These are phyloP conservation scores for Cataglyphis hispanica DNA, from an alignment of 1,140 invertebrate genomes.

Conservation along the genomic window DNA sequence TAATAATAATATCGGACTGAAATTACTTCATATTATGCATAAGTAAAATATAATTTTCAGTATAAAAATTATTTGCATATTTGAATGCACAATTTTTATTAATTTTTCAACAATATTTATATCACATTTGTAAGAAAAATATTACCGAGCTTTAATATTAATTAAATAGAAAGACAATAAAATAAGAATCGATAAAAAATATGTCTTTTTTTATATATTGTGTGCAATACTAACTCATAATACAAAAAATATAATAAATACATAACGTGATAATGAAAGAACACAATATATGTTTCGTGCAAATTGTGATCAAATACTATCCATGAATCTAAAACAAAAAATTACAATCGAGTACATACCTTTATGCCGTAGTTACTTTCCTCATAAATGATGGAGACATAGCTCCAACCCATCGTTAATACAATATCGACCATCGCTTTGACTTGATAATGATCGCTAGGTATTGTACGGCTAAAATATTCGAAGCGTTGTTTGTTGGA, in stretches of 20 bases:
- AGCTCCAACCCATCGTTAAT: conserved; percentile 95
- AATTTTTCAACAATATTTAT: neutral
- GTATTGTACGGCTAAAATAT: conserved; percentile 97
- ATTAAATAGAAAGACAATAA: neutral
- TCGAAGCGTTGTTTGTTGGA: conserved; percentile 98
- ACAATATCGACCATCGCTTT: conserved; percentile 98
- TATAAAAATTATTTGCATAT: neutral
- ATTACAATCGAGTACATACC: conserved; percentile 86
- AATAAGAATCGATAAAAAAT: neutral
- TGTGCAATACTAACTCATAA: neutral
- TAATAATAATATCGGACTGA: conserved; percentile 11
- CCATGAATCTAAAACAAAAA: conserved; percentile 23
- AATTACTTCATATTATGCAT: neutral
- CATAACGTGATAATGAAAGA: neutral
- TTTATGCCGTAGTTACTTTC: conserved; percentile 98
- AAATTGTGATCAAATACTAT: neutral
- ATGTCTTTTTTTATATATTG: neutral
- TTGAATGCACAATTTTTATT: neutral
- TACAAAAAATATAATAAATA: neutral
- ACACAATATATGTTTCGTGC: neutral
- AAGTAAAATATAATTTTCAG: neutral
- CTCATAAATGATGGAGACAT: conserved; percentile 98
- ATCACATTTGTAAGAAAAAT: neutral
- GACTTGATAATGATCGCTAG: conserved; percentile 97
- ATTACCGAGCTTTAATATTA: neutral